These are phyloP conservation scores for Yponomeuta malinellus DNA, from an alignment of 2,888 invertebrate species.

Conservation along the genomic window DNA sequence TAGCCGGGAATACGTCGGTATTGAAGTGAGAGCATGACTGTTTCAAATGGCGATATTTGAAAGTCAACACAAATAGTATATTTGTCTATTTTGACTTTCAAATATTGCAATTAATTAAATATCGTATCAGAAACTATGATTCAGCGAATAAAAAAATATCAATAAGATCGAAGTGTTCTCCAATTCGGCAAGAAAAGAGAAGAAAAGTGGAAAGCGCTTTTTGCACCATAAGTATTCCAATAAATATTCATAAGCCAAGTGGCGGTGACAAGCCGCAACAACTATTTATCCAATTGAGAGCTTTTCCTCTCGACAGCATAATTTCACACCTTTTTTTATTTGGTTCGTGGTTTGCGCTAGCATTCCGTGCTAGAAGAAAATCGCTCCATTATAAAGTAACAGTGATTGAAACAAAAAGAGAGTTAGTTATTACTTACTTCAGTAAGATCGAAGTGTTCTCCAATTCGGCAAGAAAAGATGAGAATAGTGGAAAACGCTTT, in stretches of 20 bases:
- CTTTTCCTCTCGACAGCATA: constrained; percentile 23
- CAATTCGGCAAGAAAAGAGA: background rate
- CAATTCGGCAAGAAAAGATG: background rate
- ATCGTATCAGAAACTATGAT: too few species aligned
- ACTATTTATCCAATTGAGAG: constrained; percentile 39
- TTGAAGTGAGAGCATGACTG: too few species aligned
- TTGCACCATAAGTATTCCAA: constrained; percentile 47
- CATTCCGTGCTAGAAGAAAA: background rate
- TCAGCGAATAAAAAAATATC: too few species aligned
- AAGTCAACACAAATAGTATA: too few species aligned
- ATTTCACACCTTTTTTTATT: background rate
- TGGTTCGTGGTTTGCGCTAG: background rate
- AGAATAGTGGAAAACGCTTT: constrained; percentile 49
- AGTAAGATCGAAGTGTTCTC: constrained; percentile 18
- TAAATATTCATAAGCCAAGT: constrained; percentile 70
- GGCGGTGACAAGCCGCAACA: constrained; percentile 49
- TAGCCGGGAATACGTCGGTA: too few species aligned
- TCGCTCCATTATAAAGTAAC: background rate
- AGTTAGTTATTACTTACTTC: too few species aligned
- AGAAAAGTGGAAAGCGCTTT: constrained; percentile 49
- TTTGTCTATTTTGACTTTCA: too few species aligned
- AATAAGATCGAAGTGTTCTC: background rate
- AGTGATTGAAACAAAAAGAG: too few species aligned
- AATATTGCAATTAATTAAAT: too few species aligned
- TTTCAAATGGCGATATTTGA: too few species aligned